Conservation (phyloP, 2,113 vertebrate species). For the Engystomops pustulosus region DNA sequence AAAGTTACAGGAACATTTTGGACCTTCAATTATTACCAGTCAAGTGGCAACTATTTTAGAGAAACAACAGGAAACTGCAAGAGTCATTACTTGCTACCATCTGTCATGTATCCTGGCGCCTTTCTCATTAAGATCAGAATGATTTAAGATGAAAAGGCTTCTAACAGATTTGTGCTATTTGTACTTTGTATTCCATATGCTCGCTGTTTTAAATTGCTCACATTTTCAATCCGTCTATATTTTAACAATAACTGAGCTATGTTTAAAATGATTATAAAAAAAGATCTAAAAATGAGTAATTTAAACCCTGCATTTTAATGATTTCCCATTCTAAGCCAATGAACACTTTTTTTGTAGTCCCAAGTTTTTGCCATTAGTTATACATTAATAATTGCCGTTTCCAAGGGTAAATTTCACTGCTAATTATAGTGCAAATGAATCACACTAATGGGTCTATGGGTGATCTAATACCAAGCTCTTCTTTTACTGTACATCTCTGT, state of each 20-base stretch:
- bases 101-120: conserved; percentile 13
- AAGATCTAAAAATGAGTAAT: not conserved
- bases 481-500: no score
- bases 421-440: no score
- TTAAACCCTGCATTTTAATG: not conserved
- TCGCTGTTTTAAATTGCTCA: not conserved
- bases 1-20: conserved; percentile 11
- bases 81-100: conserved; percentile 6
- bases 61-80: conserved; percentile 22
- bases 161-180: not conserved
- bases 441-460: no score
- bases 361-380: not conserved
- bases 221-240: not conserved
- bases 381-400: no score
- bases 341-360: no score
- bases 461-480: no score
- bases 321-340: not conserved
- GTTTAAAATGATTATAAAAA: not conserved
- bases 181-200: not conserved
- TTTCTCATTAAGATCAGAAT: conserved; percentile 20
- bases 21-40: not conserved
- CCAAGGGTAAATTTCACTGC: no score
- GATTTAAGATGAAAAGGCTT: conserved; percentile 4
- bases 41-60: conserved; percentile 5
- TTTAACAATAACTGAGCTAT: not conserved